Evolutionary conservation across 35 echinoderm and acorn worm genomes (phyloP), one percentile per base, ranked within the genome.

Genomic region (Apostichopus californicus): DNA sequence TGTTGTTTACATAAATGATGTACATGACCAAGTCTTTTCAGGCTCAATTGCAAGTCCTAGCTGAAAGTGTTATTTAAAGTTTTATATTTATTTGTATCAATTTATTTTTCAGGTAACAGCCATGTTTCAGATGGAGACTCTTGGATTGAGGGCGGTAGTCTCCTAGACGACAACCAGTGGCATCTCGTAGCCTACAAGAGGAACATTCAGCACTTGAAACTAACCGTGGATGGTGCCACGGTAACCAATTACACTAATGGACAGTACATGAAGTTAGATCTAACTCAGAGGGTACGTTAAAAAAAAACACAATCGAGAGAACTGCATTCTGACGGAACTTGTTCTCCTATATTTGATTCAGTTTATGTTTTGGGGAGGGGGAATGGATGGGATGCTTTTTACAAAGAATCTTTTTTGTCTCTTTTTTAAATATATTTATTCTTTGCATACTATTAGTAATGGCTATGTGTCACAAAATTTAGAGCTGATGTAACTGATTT

Each of bases 141-240:
- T n/a, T 90, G 72, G 25, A 78, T 97, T 73, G 88, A 92, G 71
- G 90, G 77, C 57, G 95, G 95, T 10, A 91, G 87, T 90, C 77
- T 97, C 1, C 88, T 97, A 17, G 95, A 97, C 90, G 95, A 97
- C 55, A 86, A 87, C 56, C 95, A 97, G 22, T 97, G 95, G 95
- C 95, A 97, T 93, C 77, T 92, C 6, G 91, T 93, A 23, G 24
- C 79, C 59, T 97, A 92, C 77, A 93, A 90, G 87, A 79, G 95
- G 53, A 83, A 88, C 56, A 54, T 60, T 12, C 87, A 93, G 56
- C 52, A 66, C 7, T 71, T 97, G 11, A 90, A 56, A 23, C 87
- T 97, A 4, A 73, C 46, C 3, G 87, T 97, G 10, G 95, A 97
- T 81, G 93, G 93, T 3, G 71, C 90, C 12, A 80, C 91, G 13